Percentiles rank a stretch among this genome's conserved stretches.
phyloP scores from a whole-genome alignment of 2,113 vertebrate species.

The Opisthocomus hoazin region DNA sequence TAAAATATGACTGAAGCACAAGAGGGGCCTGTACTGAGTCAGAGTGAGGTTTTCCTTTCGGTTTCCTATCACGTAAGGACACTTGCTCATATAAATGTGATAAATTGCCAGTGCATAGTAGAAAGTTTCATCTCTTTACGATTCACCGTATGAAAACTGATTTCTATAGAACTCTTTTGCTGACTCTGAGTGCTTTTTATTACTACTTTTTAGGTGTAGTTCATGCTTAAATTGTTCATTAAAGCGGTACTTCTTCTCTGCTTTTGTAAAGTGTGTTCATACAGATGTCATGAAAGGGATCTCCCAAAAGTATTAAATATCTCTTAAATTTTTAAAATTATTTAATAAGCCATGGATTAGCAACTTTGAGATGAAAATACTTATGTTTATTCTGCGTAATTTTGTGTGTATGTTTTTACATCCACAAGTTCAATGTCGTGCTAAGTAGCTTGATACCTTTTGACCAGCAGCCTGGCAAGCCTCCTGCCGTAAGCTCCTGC shows the following conservation, averaged over 20 bases:
- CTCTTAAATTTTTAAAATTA: background rate
- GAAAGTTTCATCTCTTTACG: background rate
- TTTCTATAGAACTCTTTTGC: background rate
- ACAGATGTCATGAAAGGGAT: background rate
- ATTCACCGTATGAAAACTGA: background rate
- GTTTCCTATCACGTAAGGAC: background rate
- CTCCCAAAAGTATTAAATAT: background rate
- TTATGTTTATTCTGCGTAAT: background rate
- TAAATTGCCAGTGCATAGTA: background rate
- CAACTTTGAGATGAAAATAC: background rate
- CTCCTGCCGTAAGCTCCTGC: background rate
- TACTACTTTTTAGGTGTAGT: background rate
- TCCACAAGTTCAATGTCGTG: accelerated
- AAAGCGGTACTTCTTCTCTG: background rate
- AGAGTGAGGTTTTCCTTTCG: background rate
- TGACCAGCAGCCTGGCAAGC: background rate
- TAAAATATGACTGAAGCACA: background rate
- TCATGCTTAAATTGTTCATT: background rate
- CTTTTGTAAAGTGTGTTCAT: background rate
- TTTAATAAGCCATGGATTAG: background rate
- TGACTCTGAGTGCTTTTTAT: background rate
- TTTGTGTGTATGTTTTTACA: background rate
- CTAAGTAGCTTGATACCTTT: background rate
- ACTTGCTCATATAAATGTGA: background rate
- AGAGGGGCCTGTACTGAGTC: background rate